Evolutionary conservation across 2,888 invertebrate species (phyloP).

Genomic region (Pogonocherus hispidulus): DNA sequence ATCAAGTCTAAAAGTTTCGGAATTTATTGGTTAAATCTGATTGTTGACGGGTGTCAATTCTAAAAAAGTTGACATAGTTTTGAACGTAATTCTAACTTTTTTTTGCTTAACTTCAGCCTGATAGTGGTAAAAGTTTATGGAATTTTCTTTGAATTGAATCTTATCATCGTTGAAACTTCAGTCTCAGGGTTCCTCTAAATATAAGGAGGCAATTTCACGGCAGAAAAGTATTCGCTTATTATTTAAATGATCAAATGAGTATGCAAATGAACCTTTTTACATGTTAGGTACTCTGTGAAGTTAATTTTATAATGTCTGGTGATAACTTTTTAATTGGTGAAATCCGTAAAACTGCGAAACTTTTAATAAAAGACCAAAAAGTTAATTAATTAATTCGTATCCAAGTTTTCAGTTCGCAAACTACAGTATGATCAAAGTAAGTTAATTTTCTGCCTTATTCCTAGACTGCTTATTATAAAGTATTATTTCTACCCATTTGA

Average conservation of each 20-base stretch:
- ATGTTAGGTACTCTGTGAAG: not conserved
- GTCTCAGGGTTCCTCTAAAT: not conserved
- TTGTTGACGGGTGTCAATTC: too few species aligned
- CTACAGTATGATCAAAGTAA: too few species aligned
- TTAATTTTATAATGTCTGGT: not conserved
- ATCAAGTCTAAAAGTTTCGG: too few species aligned
- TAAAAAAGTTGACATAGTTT: too few species aligned
- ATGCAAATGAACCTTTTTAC: not conserved
- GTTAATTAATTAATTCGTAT: constrained; percentile 7
- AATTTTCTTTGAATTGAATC: not conserved
- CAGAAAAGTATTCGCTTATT: not conserved
- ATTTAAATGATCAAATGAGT: constrained; percentile 5
- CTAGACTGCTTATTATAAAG: too few species aligned
- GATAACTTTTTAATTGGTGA: not conserved
- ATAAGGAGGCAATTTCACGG: not conserved
- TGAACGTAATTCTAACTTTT: too few species aligned
- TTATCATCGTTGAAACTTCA: not conserved
- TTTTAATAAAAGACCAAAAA: not conserved
- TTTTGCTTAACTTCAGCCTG: too few species aligned
- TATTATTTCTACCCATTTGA: too few species aligned
- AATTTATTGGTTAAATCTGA: too few species aligned
- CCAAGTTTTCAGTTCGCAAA: constrained; percentile 8
- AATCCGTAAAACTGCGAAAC: not conserved
- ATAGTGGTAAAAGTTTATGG: too few species aligned
- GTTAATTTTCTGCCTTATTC: too few species aligned